Evolutionary conservation across 2,888 invertebrate genomes (phyloP).

Genomic region (Euproctis similis): DNA sequence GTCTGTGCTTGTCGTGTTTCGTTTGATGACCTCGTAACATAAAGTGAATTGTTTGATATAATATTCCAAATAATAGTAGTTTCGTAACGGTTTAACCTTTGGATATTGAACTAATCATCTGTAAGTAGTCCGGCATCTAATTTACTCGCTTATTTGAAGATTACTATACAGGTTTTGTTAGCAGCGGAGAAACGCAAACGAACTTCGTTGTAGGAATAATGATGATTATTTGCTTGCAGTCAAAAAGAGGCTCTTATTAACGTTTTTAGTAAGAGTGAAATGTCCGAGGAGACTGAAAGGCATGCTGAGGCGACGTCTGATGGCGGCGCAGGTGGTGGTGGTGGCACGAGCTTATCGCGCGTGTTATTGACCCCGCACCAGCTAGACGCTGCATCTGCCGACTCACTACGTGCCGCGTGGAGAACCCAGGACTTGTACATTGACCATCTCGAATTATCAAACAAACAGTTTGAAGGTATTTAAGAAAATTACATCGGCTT

Average conservation of each 20-base stretch:
- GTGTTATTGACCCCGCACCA: conserved; percentile 80
- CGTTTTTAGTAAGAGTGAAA: conserved; percentile 65
- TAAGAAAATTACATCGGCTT: conserved; percentile 68
- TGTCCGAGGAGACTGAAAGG: conserved; percentile 71
- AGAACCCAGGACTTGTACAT: conserved; percentile 85
- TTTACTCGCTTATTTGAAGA: conserved; percentile 13
- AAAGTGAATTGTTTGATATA: conserved; percentile 15
- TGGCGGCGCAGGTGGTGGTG: conserved; percentile 66
- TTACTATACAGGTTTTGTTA: conserved; percentile 47
- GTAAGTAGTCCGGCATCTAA: conserved; percentile 38
- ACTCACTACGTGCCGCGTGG: conserved; percentile 82
- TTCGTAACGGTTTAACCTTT: conserved; percentile 12
- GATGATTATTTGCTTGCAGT: conserved; percentile 62
- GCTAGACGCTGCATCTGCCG: conserved; percentile 77
- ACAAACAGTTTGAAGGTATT: conserved; percentile 87
- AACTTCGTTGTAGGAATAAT: conserved; percentile 42
- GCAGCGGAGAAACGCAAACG: conserved; percentile 50
- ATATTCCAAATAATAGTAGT: conserved; percentile 12
- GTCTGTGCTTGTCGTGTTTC: conserved; percentile 46
- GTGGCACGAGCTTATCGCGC: conserved; percentile 70
- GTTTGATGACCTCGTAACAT: conserved; percentile 43
- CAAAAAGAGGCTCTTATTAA: conserved; percentile 55
- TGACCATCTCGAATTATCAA: conserved; percentile 83
- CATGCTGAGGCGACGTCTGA: conserved; percentile 65
- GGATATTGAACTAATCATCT: conserved; percentile 22